Base-by-base conservation (phyloP, 2,113 vertebrate species). In the Istiophorus platypterus region DNA sequence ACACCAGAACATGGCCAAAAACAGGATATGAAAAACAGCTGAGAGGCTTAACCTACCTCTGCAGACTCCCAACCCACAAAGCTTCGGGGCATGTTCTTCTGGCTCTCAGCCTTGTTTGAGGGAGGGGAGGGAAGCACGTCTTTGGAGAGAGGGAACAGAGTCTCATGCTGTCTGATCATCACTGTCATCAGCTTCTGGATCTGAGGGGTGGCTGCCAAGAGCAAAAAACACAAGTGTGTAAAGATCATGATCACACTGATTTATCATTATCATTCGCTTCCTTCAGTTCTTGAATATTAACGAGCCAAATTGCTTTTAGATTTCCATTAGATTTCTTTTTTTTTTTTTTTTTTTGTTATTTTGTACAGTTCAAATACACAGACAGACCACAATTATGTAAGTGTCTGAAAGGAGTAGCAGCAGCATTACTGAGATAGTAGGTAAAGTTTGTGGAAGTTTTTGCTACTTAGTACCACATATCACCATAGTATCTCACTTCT, bases 101-200 rank as follows among this genome's bases (percentile, higher is more conserved):
- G 96, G 75, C 80, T 92, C 45, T 96, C 95, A 0, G 71, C 84
- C 72, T 95, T 93, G 0, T 84, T 95, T 27, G 88, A 78, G 14
- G 94, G 81, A 0, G 96, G 90, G n/a, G 96, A 94, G 0, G 94
- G 86, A 0, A 82, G 80, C 9, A 66, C 80, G 0, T 99, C 97
- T 91, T 97, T 97, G 47, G 94, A 94, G 0, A 92, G 90, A 22
- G 98, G 98, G 63, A 99, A 99, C 84, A 99, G 95, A 34, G 90
- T 78, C 66, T 95, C 93, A 0, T 99, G 97, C 76, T 96, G 95
- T 26, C 97, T 96, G 92, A 99, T 99, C 96, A 99, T 95, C 90
- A 96, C 95, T 0, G 97, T 98, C 98, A 99, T 98, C 92, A 99
- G 95, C 78, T 95, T 97, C 93, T 99, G 98, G 83, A 99, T 98